These are phyloP conservation scores for Steatornis caripensis DNA, from an alignment of 2,113 vertebrate genomes.

Conservation along the genomic window DNA sequence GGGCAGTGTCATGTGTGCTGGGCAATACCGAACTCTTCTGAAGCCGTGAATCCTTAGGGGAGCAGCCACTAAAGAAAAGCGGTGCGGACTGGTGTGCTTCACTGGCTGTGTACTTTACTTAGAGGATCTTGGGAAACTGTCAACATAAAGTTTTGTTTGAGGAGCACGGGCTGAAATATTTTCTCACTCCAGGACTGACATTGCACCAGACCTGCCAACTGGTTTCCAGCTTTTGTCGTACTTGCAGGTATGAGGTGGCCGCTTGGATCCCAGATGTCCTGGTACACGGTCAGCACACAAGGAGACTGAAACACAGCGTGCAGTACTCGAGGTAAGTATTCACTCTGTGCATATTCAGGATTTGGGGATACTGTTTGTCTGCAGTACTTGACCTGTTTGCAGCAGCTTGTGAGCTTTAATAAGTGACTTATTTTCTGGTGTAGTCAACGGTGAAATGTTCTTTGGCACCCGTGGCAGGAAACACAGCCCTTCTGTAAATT, in stretches of 20 bases:
- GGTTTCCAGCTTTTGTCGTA: background rate
- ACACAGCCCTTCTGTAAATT: background rate
- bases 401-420: background rate
- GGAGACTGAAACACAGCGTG: background rate
- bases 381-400: background rate
- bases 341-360: background rate
- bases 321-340: background rate
- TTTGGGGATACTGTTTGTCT: background rate
- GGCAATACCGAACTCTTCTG: background rate
- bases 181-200: background rate
- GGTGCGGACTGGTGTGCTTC: background rate
- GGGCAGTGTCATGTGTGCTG: accelerated
- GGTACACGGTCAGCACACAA: accelerated
- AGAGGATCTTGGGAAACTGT: background rate
- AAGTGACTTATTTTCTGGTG: background rate
- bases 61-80: background rate
- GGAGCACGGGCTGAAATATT: background rate
- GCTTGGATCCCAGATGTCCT: background rate
- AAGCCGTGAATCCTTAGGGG: background rate
- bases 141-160: background rate
- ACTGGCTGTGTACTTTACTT: background rate
- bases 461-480: background rate
- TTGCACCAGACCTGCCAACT: background rate
- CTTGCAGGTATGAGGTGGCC: background rate
- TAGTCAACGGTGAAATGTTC: background rate